These are phyloP conservation scores for Anolis carolinensis DNA, from an alignment of 2,113 vertebrate genomes.

Conservation along the genomic window DNA sequence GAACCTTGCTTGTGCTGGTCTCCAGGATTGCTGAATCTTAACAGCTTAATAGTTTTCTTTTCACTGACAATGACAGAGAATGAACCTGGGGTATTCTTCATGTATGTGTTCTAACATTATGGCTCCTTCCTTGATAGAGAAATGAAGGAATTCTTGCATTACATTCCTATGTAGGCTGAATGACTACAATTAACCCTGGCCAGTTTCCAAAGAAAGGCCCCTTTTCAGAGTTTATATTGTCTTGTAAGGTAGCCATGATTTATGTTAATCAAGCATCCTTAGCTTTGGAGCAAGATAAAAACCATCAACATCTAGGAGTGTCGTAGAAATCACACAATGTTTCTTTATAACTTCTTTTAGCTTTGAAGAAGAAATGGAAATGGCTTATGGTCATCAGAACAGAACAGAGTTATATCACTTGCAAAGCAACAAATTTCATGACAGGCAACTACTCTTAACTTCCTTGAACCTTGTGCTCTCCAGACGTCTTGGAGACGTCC, in stretches of 20 bases:
- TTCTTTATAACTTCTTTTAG: background rate
- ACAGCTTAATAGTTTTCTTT: background rate
- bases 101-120: background rate
- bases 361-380: background rate
- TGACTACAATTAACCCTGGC: background rate
- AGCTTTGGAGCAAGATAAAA: background rate
- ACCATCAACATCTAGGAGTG: background rate
- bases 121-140: background rate
- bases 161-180: background rate
- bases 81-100: background rate
- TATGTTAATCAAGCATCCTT: background rate
- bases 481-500: background rate
- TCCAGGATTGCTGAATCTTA: background rate
- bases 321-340: too few relatives aligned
- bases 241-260: background rate
- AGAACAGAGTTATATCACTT: background rate
- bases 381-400: background rate
- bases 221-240: background rate
- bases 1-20: background rate
- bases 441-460: background rate
- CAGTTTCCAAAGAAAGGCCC: background rate
- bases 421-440: background rate
- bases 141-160: background rate
- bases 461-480: background rate
- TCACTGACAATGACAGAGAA: background rate